Evolutionary conservation across 2,888 invertebrate genomes (phyloP).

Genomic region (Escarpia spicata): DNA sequence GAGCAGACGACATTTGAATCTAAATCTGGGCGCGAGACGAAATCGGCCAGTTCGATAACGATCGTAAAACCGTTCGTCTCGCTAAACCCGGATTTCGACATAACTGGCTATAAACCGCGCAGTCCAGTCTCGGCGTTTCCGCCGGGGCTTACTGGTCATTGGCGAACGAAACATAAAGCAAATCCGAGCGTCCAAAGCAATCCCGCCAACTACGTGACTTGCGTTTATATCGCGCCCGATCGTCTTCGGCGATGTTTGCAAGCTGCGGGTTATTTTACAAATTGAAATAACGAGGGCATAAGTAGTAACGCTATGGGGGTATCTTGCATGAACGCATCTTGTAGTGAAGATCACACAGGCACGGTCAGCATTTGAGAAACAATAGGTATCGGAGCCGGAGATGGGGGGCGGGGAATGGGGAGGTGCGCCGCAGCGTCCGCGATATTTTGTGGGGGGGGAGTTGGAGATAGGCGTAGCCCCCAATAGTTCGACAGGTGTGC

Average conservation of each 20-base stretch:
- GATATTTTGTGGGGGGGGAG: no score
- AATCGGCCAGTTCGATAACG: not conserved
- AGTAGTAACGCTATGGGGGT: no score
- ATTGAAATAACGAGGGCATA: no score
- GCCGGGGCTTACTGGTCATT: not conserved
- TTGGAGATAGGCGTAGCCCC: no score
- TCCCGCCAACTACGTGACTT: not conserved
- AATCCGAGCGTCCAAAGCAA: not conserved
- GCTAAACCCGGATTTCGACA: slow-evolving; percentile 2
- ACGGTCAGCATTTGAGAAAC: no score
- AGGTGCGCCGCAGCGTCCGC: no score
- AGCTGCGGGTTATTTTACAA: not conserved
- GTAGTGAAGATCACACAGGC: no score
- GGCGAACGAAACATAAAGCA: not conserved
- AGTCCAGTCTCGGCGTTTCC: not conserved
- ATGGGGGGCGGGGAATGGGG: no score
- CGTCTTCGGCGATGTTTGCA: not conserved
- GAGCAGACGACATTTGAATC: not conserved
- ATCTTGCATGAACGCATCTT: no score
- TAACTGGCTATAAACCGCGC: not conserved
- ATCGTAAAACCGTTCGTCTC: not conserved
- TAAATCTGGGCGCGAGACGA: not conserved
- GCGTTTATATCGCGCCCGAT: not conserved
- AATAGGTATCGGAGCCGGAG: no score
- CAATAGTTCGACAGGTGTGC: no score